Percentiles rank a stretch among this genome's conserved stretches.
Evolutionary conservation across 1,140 invertebrate genomes (phyloP).

Genomic region (Drosophila pandora): DNA sequence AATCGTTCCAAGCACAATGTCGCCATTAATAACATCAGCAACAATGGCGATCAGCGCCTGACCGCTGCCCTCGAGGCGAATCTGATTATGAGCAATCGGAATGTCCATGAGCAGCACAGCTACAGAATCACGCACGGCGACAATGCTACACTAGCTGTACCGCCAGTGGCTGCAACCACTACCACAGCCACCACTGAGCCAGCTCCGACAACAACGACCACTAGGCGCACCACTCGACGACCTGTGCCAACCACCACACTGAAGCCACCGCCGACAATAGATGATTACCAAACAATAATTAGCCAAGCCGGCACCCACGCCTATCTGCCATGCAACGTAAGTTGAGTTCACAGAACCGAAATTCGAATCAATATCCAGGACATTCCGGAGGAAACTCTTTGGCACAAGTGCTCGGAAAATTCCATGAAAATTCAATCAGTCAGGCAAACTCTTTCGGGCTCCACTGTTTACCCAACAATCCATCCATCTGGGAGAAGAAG

Average conservation of each 20-base stretch:
- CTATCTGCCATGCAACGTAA: slow-evolving; percentile 93
- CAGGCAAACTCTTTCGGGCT: slow-evolving; percentile 23
- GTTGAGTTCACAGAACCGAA: slow-evolving; percentile 33
- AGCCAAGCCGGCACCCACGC: slow-evolving; percentile 94
- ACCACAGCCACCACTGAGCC: slow-evolving; percentile 20
- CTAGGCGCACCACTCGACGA: slow-evolving; percentile 62
- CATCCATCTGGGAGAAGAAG: slow-evolving; percentile 17
- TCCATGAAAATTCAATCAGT: slow-evolving; percentile 33
- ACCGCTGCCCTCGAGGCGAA: slow-evolving; percentile 62
- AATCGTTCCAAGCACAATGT: slow-evolving; percentile 45
- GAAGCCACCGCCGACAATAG: slow-evolving; percentile 76
- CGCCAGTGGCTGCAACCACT: slow-evolving; percentile 23
- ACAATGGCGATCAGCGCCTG: slow-evolving; percentile 56
- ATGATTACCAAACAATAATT: slow-evolving; percentile 88
- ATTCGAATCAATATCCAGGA: slow-evolving; percentile 10
- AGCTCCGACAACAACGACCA: slow-evolving; percentile 31
- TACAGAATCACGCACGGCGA: slow-evolving; percentile 64
- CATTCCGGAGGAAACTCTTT: slow-evolving; percentile 1
- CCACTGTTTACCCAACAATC: slow-evolving; percentile 39
- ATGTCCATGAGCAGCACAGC: slow-evolving; percentile 67
- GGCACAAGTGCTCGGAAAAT: slow-evolving; percentile 6
- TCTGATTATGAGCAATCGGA: slow-evolving; percentile 78
- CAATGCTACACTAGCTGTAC: slow-evolving; percentile 21
- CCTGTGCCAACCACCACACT: slow-evolving; percentile 69
- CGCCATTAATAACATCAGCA: slow-evolving; percentile 75